Conservation (phyloP, 2,113 vertebrate genomes). For the Mustelus asterias region DNA sequence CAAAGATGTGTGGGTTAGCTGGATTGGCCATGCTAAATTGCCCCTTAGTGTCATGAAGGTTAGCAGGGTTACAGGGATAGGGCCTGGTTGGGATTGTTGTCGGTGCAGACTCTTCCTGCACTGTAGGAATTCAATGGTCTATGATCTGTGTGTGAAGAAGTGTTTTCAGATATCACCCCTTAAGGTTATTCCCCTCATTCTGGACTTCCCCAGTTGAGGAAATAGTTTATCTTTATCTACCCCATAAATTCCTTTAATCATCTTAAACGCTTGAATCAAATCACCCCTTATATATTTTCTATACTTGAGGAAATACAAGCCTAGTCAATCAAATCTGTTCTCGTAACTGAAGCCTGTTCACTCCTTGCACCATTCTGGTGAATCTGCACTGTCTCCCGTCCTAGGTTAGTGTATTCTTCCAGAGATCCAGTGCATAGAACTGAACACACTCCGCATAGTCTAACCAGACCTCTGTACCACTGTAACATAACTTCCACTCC, state of each 20-base stretch:
- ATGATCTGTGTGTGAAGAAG: neutral
- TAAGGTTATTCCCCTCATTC: neutral
- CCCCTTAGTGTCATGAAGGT: too few relatives aligned
- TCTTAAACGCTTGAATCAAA: neutral
- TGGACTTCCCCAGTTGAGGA: neutral
- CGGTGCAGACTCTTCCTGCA: too few relatives aligned
- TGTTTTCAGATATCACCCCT: neutral
- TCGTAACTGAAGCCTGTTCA: neutral
- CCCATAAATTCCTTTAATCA: neutral
- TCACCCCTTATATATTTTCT: neutral
- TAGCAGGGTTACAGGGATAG: too few relatives aligned
- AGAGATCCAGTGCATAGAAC: neutral
- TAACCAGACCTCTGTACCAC: neutral
- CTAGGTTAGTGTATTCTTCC: neutral
- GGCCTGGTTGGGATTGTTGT: too few relatives aligned
- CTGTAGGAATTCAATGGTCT: too few relatives aligned
- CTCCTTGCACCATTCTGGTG: neutral
- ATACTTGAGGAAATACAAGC: neutral
- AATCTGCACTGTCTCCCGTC: neutral
- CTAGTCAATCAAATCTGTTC: neutral
- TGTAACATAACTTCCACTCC: neutral
- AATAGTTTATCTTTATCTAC: neutral
- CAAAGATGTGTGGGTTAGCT: too few relatives aligned
- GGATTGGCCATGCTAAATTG: too few relatives aligned
- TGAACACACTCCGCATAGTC: neutral